Evolutionary conservation across 1,140 invertebrate species (phyloP).

Genomic region (Zaprionus africanus): DNA sequence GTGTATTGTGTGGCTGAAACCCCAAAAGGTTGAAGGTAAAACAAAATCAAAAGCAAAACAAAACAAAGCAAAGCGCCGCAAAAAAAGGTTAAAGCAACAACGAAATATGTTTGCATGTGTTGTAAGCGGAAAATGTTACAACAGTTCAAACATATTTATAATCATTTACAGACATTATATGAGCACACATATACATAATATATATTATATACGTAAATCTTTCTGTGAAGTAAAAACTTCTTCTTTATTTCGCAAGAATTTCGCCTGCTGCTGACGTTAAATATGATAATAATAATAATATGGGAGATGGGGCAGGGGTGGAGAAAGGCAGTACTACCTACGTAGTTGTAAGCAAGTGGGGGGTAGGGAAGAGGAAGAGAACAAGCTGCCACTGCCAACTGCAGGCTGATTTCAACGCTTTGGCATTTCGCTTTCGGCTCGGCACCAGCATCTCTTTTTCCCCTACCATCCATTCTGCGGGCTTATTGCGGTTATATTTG

Average conservation of each 20-base stretch:
- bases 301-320: too few relatives aligned
- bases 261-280: slow-evolving; percentile 16
- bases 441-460: slow-evolving; percentile 33
- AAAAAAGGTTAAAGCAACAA: slow-evolving; percentile 66
- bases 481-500: slow-evolving; percentile 25
- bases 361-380: not conserved
- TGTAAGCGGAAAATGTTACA: slow-evolving; percentile 65
- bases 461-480: slow-evolving; percentile 26
- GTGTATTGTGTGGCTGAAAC: slow-evolving; percentile 43
- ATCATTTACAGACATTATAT: slow-evolving; percentile 7
- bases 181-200: slow-evolving; percentile 13
- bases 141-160: slow-evolving; percentile 43
- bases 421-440: slow-evolving; percentile 23
- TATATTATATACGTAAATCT: not conserved
- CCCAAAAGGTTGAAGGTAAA: slow-evolving; percentile 79
- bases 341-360: not conserved
- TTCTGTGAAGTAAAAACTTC: slow-evolving; percentile 32
- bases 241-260: slow-evolving; percentile 32
- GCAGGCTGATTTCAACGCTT: slow-evolving; percentile 35
- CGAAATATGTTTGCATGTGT: slow-evolving; percentile 62
- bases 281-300: slow-evolving; percentile 4
- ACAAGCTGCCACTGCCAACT: not conserved
- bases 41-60: slow-evolving; percentile 58
- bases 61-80: slow-evolving; percentile 56
- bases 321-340: too few relatives aligned